A percentile compares a stretch with the other conserved stretches of the same genome.
Conservation (phyloP, 2,113 vertebrate genomes). For the Egretta garzetta region DNA sequence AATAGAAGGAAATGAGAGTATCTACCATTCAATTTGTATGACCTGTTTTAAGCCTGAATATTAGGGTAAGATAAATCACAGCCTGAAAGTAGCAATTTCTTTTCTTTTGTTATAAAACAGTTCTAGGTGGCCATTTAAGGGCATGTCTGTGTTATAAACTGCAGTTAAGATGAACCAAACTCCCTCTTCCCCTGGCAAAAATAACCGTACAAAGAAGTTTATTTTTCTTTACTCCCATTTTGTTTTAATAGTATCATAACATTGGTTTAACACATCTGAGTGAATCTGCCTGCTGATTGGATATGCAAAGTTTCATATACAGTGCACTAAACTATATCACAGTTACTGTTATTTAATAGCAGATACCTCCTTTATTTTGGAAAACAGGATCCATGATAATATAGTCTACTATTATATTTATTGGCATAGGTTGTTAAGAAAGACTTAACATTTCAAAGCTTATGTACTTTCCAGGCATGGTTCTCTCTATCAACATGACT, state of each 20-base stretch:
- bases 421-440: background rate
- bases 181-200: background rate
- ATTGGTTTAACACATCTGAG: rapidly evolving
- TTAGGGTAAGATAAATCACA: background rate
- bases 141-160: background rate
- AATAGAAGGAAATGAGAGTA: background rate
- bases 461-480: background rate
- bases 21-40: background rate
- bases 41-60: background rate
- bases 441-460: background rate
- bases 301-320: background rate
- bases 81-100: background rate
- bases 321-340: background rate
- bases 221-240: background rate
- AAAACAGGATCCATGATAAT: background rate
- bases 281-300: background rate
- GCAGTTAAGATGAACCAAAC: background rate
- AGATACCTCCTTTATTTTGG: background rate
- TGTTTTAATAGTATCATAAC: background rate
- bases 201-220: background rate
- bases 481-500: background rate
- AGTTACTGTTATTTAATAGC: background rate
- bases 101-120: background rate
- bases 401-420: background rate
- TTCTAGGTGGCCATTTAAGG: background rate